phyloP scores from a whole-genome alignment of 2,888 invertebrate genomes.

The Ichneumoninae sp. region DNA sequence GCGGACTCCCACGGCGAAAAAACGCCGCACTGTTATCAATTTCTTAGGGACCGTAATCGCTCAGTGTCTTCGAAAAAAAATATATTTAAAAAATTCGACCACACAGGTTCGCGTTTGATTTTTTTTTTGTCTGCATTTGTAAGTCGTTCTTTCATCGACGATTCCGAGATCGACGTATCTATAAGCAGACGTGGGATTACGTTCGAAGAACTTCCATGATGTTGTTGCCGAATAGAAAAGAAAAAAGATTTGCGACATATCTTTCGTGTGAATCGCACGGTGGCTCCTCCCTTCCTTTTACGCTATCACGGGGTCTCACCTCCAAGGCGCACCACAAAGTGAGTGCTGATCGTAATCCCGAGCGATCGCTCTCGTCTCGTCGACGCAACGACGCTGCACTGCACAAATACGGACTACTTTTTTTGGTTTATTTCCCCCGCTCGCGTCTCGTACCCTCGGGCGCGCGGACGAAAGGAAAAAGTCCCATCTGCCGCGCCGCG shows the following conservation, averaged over 20 bases:
- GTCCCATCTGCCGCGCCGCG: slow-evolving; percentile 21
- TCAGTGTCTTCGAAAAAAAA: not conserved
- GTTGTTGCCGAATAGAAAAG: slow-evolving; percentile 37
- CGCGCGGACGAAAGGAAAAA: not conserved
- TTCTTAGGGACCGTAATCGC: slow-evolving; percentile 29
- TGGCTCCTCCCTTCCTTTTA: slow-evolving; percentile 1
- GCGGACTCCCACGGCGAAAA: slow-evolving; percentile 19
- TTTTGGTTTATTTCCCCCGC: not conserved
- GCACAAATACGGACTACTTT: slow-evolving; percentile 24
- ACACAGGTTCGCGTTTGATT: not conserved
- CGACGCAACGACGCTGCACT: slow-evolving; percentile 24
- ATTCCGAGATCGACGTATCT: slow-evolving; percentile 28
- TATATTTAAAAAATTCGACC: slow-evolving; percentile 3
- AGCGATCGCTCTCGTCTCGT: slow-evolving; percentile 32
- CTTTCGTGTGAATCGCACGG: slow-evolving; percentile 44
- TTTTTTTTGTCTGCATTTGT: slow-evolving; percentile 29
- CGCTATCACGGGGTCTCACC: slow-evolving; percentile 27
- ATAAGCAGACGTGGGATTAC: slow-evolving; percentile 13
- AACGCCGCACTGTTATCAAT: slow-evolving; percentile 50
- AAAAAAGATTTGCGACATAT: slow-evolving; percentile 44
- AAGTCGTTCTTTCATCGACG: slow-evolving; percentile 48
- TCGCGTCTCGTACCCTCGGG: slow-evolving; percentile 15
- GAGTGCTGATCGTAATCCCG: slow-evolving; percentile 54
- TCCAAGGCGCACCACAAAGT: slow-evolving; percentile 33
- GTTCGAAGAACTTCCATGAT: slow-evolving; percentile 36